Conservation (phyloP, 2,113 vertebrate genomes). For the Sylvilagus bachmani region DNA sequence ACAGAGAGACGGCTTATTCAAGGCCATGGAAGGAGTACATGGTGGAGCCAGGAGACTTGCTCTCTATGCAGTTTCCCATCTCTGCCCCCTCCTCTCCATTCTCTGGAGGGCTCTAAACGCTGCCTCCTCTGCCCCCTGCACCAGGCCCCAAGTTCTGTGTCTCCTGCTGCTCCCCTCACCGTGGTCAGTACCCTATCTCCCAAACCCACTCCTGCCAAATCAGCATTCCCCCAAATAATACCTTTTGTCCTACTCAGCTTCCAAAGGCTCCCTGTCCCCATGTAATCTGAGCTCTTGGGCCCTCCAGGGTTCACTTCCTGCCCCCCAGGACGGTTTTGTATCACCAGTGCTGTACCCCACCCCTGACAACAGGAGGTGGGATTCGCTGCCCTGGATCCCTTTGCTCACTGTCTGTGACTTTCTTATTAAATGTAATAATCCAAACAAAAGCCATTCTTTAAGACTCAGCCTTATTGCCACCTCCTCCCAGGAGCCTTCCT, state of each 20-base stretch:
- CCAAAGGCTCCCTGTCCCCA: no score
- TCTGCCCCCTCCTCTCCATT: not conserved
- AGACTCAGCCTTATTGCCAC: not conserved
- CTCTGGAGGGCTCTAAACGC: not conserved
- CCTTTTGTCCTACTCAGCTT: not conserved
- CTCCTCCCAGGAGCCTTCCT: not conserved
- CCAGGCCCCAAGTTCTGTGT: not conserved
- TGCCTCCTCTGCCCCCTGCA: not conserved
- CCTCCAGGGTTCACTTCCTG: not conserved
- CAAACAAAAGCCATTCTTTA: not conserved
- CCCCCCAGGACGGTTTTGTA: not conserved
- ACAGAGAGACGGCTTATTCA: not conserved
- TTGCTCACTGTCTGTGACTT: not conserved
- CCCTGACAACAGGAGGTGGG: rapidly evolving
- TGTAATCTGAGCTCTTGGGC: not conserved
- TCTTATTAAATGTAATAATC: not conserved
- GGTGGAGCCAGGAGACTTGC: not conserved
- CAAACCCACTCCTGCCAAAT: not conserved
- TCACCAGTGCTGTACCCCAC: not conserved
- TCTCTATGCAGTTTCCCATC: not conserved
- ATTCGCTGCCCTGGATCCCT: not conserved
- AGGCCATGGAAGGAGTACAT: not conserved
- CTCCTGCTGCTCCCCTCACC: not conserved
- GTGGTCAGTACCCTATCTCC: not conserved
- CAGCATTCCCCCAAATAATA: not conserved